A percentile compares a stretch with the other conserved stretches of the same genome.
Evolutionary conservation across 2,888 invertebrate species (phyloP).

Genomic region (Ernsta delagoae): DNA sequence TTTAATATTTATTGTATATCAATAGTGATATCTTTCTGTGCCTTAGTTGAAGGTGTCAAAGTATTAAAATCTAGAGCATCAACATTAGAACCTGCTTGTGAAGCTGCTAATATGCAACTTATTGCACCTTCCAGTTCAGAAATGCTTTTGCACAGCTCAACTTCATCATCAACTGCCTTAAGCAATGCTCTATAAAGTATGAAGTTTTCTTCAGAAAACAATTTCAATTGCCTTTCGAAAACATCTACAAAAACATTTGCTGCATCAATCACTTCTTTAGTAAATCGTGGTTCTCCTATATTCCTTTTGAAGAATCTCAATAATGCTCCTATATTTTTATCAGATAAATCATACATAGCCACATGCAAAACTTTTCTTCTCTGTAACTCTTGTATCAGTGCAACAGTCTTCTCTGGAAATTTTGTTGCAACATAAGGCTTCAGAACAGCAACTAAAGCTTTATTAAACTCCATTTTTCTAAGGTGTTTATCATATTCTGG

Average conservation of each 20-base stretch:
- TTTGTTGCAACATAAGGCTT: constrained; percentile 84
- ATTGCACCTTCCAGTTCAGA: constrained; percentile 89
- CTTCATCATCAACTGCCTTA: constrained; percentile 87
- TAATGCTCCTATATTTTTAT: constrained; percentile 87
- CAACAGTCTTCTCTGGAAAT: constrained; percentile 91
- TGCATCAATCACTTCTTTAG: constrained; percentile 90
- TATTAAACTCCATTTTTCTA: constrained; percentile 92
- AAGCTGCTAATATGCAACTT: constrained; percentile 87
- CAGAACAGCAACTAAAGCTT: constrained; percentile 91
- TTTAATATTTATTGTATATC: constrained; percentile 61
- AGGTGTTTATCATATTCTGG: constrained; percentile 89
- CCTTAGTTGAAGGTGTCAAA: constrained; percentile 71
- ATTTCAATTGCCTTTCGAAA: constrained; percentile 87
- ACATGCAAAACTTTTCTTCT: constrained; percentile 90
- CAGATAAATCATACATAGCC: constrained; percentile 90
- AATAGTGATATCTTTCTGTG: constrained; percentile 84
- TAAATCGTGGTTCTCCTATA: constrained; percentile 90
- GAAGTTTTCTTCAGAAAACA: constrained; percentile 86
- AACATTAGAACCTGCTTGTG: constrained; percentile 74
- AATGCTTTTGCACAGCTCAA: constrained; percentile 86
- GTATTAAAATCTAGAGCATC: constrained; percentile 60
- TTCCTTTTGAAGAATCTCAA: constrained; percentile 91
- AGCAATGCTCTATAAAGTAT: constrained; percentile 86
- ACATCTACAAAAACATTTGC: constrained; percentile 90
- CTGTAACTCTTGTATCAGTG: constrained; percentile 94